Evolutionary conservation across 2,888 invertebrate species (phyloP).

Genomic region (Drosophila basisetae): DNA sequence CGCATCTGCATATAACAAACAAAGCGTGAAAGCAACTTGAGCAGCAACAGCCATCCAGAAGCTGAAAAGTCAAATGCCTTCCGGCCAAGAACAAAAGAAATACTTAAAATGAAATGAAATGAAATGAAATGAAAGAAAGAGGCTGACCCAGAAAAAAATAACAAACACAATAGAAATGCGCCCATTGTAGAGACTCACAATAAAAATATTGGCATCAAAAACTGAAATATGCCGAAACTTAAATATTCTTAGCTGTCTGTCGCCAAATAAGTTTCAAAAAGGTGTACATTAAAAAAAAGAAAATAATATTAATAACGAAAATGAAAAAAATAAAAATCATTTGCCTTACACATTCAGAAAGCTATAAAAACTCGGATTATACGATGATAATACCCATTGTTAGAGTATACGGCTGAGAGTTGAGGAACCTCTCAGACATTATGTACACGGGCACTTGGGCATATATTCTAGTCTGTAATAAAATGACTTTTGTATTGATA

Average conservation of each 20-base stretch:
- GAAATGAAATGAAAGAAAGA: conserved; percentile 35
- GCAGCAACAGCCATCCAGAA: conserved; percentile 39
- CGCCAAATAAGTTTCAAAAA: background rate
- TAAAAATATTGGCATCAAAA: conserved; percentile 7
- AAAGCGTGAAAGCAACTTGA: conserved; percentile 44
- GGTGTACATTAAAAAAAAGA: background rate
- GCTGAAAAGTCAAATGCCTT: conserved; percentile 59
- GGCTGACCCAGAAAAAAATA: conserved; percentile 45
- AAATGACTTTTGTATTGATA: conserved; percentile 66
- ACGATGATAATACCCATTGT: background rate
- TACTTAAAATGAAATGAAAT: conserved; percentile 32
- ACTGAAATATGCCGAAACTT: conserved; percentile 4
- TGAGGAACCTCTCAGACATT: conserved; percentile 17
- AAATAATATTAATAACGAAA: background rate
- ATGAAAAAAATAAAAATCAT: background rate
- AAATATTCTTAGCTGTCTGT: conserved; percentile 11
- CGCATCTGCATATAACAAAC: conserved; percentile 48
- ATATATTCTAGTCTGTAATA: conserved; percentile 62
- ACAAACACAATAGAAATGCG: conserved; percentile 58
- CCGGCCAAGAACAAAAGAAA: conserved; percentile 42
- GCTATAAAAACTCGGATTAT: background rate
- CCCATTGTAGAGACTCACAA: conserved; percentile 31
- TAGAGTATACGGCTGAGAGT: conserved; percentile 25
- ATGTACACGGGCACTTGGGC: conserved; percentile 16
- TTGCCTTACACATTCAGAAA: background rate